Conservation (phyloP, 2,113 vertebrate genomes). For the Hipposideros armiger region DNA sequence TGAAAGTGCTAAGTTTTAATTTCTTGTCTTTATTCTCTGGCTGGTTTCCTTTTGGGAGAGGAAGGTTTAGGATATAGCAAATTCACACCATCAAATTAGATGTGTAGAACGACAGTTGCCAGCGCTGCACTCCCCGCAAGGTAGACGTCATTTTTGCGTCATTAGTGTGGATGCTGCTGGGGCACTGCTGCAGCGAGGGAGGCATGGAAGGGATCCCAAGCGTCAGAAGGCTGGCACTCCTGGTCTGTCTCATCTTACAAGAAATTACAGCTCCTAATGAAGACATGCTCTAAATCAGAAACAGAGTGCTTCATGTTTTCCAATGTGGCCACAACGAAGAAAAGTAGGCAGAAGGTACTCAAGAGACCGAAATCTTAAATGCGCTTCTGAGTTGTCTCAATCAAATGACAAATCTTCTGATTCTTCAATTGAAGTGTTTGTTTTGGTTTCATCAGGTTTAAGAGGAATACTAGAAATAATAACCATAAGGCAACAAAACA, state of each 20-base stretch:
- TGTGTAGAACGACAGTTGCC: not conserved
- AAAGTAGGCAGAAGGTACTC: not conserved
- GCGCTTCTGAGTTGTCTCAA: not conserved
- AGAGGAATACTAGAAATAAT: conserved; percentile 16
- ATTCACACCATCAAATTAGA: not conserved
- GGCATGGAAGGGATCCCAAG: not conserved
- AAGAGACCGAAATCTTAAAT: not conserved
- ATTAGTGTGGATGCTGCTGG: not conserved
- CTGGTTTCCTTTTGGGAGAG: not conserved
- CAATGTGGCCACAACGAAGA: not conserved
- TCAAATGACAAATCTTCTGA: not conserved
- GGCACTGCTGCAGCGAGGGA: not conserved
- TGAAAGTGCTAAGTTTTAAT: not conserved
- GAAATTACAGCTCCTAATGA: not conserved
- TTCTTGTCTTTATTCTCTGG: not conserved
- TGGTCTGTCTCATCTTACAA: not conserved
- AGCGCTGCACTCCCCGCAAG: not conserved
- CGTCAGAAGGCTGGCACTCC: not conserved
- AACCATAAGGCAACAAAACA: not conserved
- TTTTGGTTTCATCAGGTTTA: not conserved
- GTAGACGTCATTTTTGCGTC: not conserved
- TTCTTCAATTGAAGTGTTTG: not conserved
- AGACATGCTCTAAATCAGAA: not conserved
- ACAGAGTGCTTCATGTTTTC: not conserved
- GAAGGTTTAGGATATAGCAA: not conserved